Evolutionary conservation across 2,888 invertebrate genomes (phyloP).

Genomic region (Mamestra brassicae): DNA sequence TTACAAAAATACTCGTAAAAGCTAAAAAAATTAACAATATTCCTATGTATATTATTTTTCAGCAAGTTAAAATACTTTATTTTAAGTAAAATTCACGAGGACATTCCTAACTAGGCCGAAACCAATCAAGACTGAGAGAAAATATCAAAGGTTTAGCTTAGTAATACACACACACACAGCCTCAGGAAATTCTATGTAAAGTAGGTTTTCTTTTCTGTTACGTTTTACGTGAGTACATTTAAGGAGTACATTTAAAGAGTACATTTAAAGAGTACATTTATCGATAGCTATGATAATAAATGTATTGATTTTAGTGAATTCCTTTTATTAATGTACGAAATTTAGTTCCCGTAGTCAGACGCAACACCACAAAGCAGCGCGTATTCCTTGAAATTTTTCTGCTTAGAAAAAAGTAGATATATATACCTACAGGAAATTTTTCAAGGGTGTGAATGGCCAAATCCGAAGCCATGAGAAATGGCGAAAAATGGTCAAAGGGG

Average conservation of each 20-base stretch:
- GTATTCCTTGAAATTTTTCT: too few relatives aligned
- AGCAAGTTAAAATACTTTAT: not conserved
- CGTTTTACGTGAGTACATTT: not conserved
- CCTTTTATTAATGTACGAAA: not conserved
- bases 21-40: not conserved
- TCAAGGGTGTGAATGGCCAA: too few relatives aligned
- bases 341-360: not conserved
- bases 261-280: too few relatives aligned
- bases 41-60: not conserved
- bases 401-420: too few relatives aligned
- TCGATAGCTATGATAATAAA: not conserved
- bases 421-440: too few relatives aligned
- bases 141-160: constrained; percentile 27
- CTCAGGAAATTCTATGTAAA: constrained; percentile 24
- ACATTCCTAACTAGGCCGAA: constrained; percentile 25
- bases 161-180: constrained; percentile 30
- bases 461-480: too few relatives aligned
- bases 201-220: not conserved
- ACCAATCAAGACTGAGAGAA: constrained; percentile 18
- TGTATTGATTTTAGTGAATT: not conserved
- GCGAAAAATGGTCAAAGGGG: too few relatives aligned
- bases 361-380: too few relatives aligned
- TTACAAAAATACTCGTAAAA: not conserved
- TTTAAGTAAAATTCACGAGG: constrained; percentile 9
- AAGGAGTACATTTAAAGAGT: not conserved